Percentiles rank a stretch among this genome's conserved stretches.
Conservation (phyloP, 1,140 invertebrate genomes). For the Lordiphosa mommai region DNA sequence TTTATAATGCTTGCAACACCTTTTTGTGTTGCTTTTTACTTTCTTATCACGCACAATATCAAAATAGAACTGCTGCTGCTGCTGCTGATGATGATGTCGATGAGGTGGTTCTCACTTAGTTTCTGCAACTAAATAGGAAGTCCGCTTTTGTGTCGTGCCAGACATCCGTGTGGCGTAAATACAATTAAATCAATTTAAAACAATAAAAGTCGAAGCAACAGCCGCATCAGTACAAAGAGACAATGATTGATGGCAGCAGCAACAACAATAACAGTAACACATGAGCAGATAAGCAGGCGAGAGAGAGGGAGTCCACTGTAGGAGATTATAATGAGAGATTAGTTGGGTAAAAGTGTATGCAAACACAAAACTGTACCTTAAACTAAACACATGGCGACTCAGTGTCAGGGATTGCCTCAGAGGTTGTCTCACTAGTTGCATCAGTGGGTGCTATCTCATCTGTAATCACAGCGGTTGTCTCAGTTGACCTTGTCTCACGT, state of each 20-base stretch:
- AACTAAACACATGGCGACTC: slow-evolving; percentile 10
- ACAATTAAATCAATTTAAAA: slow-evolving; percentile 78
- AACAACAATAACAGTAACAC: too few relatives aligned
- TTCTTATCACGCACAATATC: slow-evolving; percentile 32
- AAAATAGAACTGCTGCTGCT: slow-evolving; percentile 29
- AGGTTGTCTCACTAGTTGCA: background rate
- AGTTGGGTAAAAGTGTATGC: slow-evolving; percentile 19
- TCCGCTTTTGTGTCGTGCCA: slow-evolving; percentile 39
- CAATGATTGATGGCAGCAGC: slow-evolving; percentile 43
- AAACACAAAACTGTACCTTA: slow-evolving; percentile 18
- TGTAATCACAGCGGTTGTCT: slow-evolving; percentile 3
- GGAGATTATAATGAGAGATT: slow-evolving; percentile 19
- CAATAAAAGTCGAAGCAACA: slow-evolving; percentile 54
- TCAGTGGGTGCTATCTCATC: background rate
- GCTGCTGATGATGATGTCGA: slow-evolving; percentile 18
- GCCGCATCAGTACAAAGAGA: slow-evolving; percentile 46
- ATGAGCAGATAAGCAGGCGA: slow-evolving; percentile 31
- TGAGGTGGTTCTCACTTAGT: slow-evolving; percentile 30
- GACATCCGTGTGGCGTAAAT: slow-evolving; percentile 61
- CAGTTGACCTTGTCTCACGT: slow-evolving; percentile 71
- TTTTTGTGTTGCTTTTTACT: slow-evolving; percentile 7
- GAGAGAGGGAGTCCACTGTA: slow-evolving; percentile 21
- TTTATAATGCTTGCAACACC: slow-evolving; percentile 11
- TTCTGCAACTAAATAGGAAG: slow-evolving; percentile 57
- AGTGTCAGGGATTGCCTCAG: background rate